A percentile compares a stretch with the other conserved stretches of the same genome.
phyloP scores from a whole-genome alignment of 2,113 vertebrate species.

The Catharus minimus region DNA sequence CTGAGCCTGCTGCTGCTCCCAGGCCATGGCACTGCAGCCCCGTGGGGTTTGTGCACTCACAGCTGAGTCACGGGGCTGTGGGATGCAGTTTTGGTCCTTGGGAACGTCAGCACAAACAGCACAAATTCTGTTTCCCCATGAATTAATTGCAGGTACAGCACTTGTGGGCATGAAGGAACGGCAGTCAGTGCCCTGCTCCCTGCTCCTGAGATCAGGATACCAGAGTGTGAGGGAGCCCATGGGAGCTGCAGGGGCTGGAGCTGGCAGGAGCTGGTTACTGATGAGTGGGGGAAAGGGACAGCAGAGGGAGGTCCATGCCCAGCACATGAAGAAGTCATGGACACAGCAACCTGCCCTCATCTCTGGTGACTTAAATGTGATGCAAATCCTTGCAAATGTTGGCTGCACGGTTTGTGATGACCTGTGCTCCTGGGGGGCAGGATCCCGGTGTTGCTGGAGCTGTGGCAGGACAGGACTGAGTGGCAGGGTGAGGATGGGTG shows the following conservation, averaged over 20 bases:
- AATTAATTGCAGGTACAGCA: not conserved
- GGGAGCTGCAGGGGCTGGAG: not conserved
- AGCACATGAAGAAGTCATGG: not conserved
- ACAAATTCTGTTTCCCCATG: not conserved
- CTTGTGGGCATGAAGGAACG: not conserved
- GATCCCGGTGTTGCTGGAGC: not conserved
- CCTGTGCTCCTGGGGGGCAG: not conserved
- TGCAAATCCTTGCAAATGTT: not conserved
- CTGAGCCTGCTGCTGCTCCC: not conserved
- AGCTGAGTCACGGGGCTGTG: accelerated
- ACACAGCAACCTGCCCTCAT: not conserved
- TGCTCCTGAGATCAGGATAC: not conserved
- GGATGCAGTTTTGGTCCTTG: accelerated
- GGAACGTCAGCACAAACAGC: not conserved
- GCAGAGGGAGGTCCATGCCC: not conserved
- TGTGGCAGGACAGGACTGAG: not conserved
- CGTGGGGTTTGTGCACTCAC: accelerated
- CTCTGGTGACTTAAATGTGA: not conserved
- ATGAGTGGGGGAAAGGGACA: not conserved
- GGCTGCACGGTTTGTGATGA: not conserved
- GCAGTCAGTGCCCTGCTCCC: not conserved
- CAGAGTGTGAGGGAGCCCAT: not conserved
- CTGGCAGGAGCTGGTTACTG: not conserved
- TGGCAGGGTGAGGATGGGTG: not conserved
- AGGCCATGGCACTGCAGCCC: not conserved